A percentile compares a stretch with the other conserved stretches of the same genome.
phyloP scores from a whole-genome alignment of 2,113 vertebrate species.

The Epinephelus fuscoguttatus region DNA sequence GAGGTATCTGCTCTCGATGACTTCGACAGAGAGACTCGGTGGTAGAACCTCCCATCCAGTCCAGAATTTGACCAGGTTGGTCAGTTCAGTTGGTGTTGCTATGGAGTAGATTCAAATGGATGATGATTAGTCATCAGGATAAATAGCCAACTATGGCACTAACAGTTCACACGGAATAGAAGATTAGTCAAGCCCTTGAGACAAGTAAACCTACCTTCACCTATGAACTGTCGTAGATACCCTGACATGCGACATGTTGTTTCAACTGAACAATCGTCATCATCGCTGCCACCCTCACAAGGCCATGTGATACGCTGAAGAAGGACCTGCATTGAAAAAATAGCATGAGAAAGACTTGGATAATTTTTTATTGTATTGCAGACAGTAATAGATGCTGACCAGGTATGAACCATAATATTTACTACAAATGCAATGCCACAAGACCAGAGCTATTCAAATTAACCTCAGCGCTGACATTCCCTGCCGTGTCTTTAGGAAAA shows the following conservation, averaged over 20 bases:
- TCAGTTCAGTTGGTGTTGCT: slow-evolving; percentile 3
- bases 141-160: not conserved
- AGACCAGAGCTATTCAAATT: not conserved
- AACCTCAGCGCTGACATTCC: not conserved
- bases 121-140: not conserved
- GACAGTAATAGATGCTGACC: not conserved
- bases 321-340: not conserved
- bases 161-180: not conserved
- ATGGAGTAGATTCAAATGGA: not conserved
- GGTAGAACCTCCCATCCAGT: slow-evolving; percentile 12
- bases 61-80: slow-evolving; percentile 23
- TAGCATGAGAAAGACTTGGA: not conserved
- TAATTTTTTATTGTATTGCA: too few species aligned
- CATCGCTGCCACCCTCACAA: not conserved
- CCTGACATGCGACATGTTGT: not conserved
- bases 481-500: not conserved
- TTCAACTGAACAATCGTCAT: not conserved
- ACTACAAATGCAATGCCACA: not conserved
- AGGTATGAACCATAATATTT: not conserved
- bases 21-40: not conserved
- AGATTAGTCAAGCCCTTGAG: not conserved
- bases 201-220: not conserved
- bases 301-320: not conserved
- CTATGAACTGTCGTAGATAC: not conserved
- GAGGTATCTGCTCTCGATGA: not conserved